Evolutionary conservation across 2,888 invertebrate species (phyloP).

Genomic region (Morpho helenor): DNA sequence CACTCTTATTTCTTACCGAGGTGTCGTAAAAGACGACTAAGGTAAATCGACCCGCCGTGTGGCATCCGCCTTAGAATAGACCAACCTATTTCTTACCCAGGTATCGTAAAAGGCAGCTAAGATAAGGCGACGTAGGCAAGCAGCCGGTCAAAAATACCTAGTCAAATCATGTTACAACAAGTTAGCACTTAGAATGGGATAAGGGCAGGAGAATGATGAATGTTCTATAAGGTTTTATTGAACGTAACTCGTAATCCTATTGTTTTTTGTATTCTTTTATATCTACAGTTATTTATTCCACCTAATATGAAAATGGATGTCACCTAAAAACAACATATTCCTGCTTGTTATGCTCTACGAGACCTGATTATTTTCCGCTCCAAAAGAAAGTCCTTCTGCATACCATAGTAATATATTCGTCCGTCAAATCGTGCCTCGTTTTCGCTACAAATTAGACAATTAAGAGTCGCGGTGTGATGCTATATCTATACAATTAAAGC

Average conservation of each 20-base stretch:
- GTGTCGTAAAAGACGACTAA: too few relatives aligned
- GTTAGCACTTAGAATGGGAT: too few relatives aligned
- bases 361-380: constrained; percentile 59
- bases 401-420: constrained; percentile 70
- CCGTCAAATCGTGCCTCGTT: constrained; percentile 62
- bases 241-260: neutral
- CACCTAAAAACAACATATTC: constrained; percentile 34
- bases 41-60: too few relatives aligned
- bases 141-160: too few relatives aligned
- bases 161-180: too few relatives aligned
- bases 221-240: too few relatives aligned
- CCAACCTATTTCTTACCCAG: too few relatives aligned
- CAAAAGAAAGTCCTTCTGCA: constrained; percentile 75
- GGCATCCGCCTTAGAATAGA: too few relatives aligned
- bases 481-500: constrained; percentile 76
- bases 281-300: constrained; percentile 1
- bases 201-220: too few relatives aligned
- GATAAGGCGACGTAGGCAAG: too few relatives aligned
- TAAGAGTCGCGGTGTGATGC: constrained; percentile 66
- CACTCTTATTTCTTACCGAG: too few relatives aligned
- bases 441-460: constrained; percentile 78
- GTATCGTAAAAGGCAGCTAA: too few relatives aligned
- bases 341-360: constrained; percentile 63
- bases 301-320: constrained; percentile 19
- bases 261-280: neutral